phyloP scores from a whole-genome alignment of 2,113 vertebrate genomes.

The Sialia sialis region DNA sequence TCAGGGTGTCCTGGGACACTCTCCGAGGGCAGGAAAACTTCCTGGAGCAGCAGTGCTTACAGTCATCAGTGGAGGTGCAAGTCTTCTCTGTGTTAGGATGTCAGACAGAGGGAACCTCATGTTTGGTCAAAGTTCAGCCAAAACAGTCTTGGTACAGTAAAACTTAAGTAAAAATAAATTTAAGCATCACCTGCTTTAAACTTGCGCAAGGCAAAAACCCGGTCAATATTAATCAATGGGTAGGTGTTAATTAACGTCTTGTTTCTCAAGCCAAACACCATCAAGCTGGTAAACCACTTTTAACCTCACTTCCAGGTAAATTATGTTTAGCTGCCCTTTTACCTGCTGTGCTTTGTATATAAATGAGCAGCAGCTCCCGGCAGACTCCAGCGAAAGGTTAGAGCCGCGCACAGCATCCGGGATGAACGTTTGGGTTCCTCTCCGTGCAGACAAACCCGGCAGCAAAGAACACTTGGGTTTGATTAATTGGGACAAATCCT shows the following conservation, averaged over 20 bases:
- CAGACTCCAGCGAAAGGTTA: conserved; percentile 67
- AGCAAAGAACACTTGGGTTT: conserved; percentile 42
- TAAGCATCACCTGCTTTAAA: not conserved
- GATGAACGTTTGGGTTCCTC: conserved; percentile 28
- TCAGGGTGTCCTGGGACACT: not conserved
- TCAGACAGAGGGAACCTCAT: not conserved
- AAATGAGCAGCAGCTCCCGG: conserved; percentile 53
- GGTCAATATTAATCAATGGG: conserved; percentile 45
- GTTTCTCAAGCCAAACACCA: conserved; percentile 20
- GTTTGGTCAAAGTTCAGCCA: not conserved
- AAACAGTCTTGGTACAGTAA: not conserved
- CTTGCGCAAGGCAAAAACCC: not conserved
- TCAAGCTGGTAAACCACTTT: conserved; percentile 41
- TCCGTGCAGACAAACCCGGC: not conserved
- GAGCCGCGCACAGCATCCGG: conserved; percentile 18
- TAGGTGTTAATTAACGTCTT: conserved; percentile 55
- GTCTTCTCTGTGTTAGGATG: not conserved
- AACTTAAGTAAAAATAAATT: not conserved
- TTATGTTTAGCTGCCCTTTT: conserved; percentile 61
- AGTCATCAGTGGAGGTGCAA: not conserved
- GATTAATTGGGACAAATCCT: conserved; percentile 65
- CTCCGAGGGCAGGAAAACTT: not conserved
- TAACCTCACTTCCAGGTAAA: conserved; percentile 45
- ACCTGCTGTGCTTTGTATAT: not conserved
- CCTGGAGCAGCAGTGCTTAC: accelerated